Evolutionary conservation across 2,888 invertebrate genomes (phyloP).

Genomic region (Celastrina argiolus): DNA sequence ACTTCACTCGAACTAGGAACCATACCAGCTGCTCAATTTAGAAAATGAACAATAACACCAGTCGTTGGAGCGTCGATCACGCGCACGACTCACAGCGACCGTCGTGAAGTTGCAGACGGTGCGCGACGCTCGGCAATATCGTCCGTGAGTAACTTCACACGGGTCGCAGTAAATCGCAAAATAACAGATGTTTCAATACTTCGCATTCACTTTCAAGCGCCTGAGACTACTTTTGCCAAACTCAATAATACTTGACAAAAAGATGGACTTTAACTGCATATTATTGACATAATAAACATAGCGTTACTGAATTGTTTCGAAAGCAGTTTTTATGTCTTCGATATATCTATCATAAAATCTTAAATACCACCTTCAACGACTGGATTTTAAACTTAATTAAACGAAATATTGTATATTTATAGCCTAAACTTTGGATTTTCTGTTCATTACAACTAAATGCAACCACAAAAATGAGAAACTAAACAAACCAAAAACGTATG

Average conservation of each 20-base stretch:
- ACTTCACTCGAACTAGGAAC: constrained; percentile 78
- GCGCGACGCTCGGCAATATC: background rate
- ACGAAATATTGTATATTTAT: constrained; percentile 41
- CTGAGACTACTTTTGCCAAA: constrained; percentile 10
- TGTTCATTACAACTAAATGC: constrained; percentile 76
- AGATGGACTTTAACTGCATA: background rate
- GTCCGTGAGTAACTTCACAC: background rate
- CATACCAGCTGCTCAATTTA: constrained; percentile 78
- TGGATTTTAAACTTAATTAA: constrained; percentile 51
- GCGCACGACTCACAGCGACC: background rate
- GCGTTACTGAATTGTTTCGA: too few species aligned
- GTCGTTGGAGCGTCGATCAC: constrained; percentile 39
- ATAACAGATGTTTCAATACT: background rate
- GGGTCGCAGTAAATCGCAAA: background rate
- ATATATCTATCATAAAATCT: constrained; percentile 51
- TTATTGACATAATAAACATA: background rate
- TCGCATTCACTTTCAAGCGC: background rate
- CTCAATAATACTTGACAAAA: constrained; percentile 24
- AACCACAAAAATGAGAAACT: constrained; percentile 64
- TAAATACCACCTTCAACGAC: constrained; percentile 44
- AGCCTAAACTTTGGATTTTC: constrained; percentile 77
- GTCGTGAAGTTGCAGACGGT: background rate
- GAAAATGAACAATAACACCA: constrained; percentile 57
- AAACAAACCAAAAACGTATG: constrained; percentile 61
- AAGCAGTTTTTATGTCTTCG: constrained; percentile 31